phyloP scores from a whole-genome alignment of 2,888 invertebrate genomes.

The Zelleria hepariella region DNA sequence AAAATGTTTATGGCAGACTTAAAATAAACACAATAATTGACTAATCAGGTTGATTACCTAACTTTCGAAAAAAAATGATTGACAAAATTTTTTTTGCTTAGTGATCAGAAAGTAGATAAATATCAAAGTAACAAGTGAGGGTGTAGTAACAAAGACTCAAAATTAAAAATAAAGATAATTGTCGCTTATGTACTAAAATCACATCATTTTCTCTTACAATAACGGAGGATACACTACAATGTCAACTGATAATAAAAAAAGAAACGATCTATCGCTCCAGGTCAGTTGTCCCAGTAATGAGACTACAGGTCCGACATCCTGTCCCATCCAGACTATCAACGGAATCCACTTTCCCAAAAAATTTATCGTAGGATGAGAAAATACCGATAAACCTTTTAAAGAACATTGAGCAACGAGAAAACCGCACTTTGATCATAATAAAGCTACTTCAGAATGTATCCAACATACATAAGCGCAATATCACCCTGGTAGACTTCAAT shows the following conservation, averaged over 20 bases:
- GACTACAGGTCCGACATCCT: too few species aligned
- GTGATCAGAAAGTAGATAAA: too few species aligned
- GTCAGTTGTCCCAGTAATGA: too few species aligned
- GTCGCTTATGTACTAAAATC: slow-evolving; percentile 17
- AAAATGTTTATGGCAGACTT: neutral
- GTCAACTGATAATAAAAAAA: neutral
- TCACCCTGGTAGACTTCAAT: slow-evolving; percentile 12
- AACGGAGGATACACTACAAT: slow-evolving; percentile 3
- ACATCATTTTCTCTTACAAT: slow-evolving; percentile 13
- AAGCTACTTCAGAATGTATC: slow-evolving; percentile 18
- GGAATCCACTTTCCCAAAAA: too few species aligned
- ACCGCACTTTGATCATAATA: slow-evolving; percentile 8
- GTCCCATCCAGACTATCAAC: too few species aligned
- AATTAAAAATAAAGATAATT: neutral
- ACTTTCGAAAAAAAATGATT: neutral
- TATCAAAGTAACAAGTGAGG: too few species aligned
- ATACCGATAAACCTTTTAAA: neutral
- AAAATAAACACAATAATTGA: neutral
- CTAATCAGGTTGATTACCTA: neutral
- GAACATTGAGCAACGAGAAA: neutral
- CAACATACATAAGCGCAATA: slow-evolving; percentile 21
- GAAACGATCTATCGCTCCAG: neutral
- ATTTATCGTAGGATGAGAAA: neutral
- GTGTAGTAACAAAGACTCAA: neutral
- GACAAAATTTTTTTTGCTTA: too few species aligned